Base-by-base conservation (phyloP, 2,888 invertebrate species). In the Scaptomyza tumidula region DNA sequence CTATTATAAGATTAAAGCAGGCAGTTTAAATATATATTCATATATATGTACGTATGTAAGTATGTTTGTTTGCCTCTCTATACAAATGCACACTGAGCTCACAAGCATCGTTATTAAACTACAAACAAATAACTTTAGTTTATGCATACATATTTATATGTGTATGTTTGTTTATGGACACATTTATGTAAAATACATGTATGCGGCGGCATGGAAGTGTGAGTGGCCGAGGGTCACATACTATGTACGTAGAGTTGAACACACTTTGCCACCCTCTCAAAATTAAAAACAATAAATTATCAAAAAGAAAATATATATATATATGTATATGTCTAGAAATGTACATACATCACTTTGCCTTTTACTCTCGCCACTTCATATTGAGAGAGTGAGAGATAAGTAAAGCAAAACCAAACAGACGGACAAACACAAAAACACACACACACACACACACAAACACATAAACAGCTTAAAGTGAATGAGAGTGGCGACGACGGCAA, bases 251-350 rank as follows among this genome's bases (percentile, higher is more conserved):
- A 61, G 66, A 77, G 77, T 62, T 75, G 46, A 72, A 74, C 53
- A 66, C 61, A 66, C 56, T 62, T 59, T 62, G 72, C 68, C 79
- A 64, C 71, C 70, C 86, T 60, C 69, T 65, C 67, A 54, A 79
- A 82, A 80, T 86, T 75, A 72, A 83, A 79, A 79, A 83, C 67
- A 82, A 82, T 80, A 82, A 80, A 79, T 86, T 79, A 72, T 82
- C 62, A 83, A 72, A 81, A 79, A 56, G 37, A 71, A 74, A 66
- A 76, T 80, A 75, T 76, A 75, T 76, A 43, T 50, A 72, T 48
- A 55, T 76, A 75, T 76, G 45, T 50, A 72, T 48, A 55, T 66
- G 27, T 58, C 45, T 45, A 19, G 11, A 43, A 37, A 50, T 45
- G 37, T 56, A 59, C 10, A 45, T 71, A 71, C 77, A 71, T 67